These are phyloP conservation scores for Pomacea canaliculata DNA, from an alignment of 2,888 invertebrate species.

Conservation along the genomic window DNA sequence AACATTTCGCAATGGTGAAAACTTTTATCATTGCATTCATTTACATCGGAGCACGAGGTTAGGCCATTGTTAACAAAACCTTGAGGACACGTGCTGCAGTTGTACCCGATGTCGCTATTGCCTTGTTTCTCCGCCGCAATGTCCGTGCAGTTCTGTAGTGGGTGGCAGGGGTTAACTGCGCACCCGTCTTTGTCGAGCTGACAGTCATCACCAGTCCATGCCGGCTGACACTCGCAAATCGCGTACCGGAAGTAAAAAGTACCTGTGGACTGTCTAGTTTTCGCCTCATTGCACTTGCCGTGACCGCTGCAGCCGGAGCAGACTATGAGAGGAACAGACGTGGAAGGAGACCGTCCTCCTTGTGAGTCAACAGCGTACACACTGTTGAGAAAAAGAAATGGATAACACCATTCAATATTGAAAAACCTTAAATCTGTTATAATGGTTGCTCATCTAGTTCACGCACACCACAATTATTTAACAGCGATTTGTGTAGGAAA, in stretches of 20 bases:
- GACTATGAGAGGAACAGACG: constrained; percentile 12
- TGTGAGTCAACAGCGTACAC: constrained; percentile 17
- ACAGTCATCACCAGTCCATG: constrained; percentile 30
- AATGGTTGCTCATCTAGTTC: too few relatives aligned
- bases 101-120: constrained; percentile 9
- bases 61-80: constrained; percentile 28
- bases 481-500: too few relatives aligned
- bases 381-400: background rate
- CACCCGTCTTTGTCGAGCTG: constrained; percentile 37
- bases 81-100: constrained; percentile 34
- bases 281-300: constrained; percentile 21
- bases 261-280: background rate
- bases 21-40: constrained; percentile 67
- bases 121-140: constrained; percentile 31
- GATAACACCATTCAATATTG: too few relatives aligned
- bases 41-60: constrained; percentile 54
- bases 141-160: constrained; percentile 41
- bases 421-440: too few relatives aligned
- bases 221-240: background rate
- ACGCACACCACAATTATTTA: too few relatives aligned
- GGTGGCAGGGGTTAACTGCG: constrained; percentile 35
- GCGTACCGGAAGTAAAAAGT: constrained; percentile 11
- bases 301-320: constrained; percentile 25
- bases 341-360: constrained; percentile 12
- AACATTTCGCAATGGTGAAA: constrained; percentile 67